These are phyloP conservation scores for Triplophysa rosa DNA, from an alignment of 2,113 vertebrate species.

Conservation along the genomic window DNA sequence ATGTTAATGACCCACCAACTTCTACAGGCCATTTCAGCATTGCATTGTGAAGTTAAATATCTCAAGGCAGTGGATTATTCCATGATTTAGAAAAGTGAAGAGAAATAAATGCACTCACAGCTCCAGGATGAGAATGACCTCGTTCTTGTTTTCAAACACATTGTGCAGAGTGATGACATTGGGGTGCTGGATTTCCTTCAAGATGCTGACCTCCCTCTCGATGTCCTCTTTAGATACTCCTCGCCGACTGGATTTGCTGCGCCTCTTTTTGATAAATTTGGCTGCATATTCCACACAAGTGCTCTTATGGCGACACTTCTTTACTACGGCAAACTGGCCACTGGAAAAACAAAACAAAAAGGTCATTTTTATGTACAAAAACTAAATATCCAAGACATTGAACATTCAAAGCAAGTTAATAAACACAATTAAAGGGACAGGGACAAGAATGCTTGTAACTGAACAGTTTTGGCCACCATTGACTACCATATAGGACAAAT, in stretches of 20 bases:
- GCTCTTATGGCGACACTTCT: constrained; percentile 87
- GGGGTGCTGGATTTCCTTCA: constrained; percentile 93
- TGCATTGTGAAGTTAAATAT: neutral
- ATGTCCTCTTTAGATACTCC: constrained; percentile 94
- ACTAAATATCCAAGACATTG: neutral
- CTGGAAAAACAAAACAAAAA: constrained; percentile 61
- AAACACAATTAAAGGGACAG: too few species aligned
- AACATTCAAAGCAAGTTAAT: neutral
- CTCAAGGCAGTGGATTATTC: neutral
- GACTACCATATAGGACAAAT: too few species aligned
- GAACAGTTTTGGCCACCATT: too few species aligned
- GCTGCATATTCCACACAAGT: constrained; percentile 86
- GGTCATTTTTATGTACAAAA: neutral
- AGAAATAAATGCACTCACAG: constrained; percentile 82
- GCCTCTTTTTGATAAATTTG: constrained; percentile 96
- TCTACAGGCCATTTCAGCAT: neutral
- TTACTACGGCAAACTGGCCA: constrained; percentile 94
- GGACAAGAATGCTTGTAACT: too few species aligned
- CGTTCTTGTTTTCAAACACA: constrained; percentile 93
- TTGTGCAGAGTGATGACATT: constrained; percentile 93
- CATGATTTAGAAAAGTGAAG: neutral
- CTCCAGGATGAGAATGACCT: constrained; percentile 96
- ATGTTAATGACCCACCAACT: neutral
- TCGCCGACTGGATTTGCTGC: constrained; percentile 89
- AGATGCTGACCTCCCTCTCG: constrained; percentile 92